These are phyloP conservation scores for Pseudochirops cupreus DNA, from an alignment of 2,797 vertebrate species.

Conservation along the genomic window DNA sequence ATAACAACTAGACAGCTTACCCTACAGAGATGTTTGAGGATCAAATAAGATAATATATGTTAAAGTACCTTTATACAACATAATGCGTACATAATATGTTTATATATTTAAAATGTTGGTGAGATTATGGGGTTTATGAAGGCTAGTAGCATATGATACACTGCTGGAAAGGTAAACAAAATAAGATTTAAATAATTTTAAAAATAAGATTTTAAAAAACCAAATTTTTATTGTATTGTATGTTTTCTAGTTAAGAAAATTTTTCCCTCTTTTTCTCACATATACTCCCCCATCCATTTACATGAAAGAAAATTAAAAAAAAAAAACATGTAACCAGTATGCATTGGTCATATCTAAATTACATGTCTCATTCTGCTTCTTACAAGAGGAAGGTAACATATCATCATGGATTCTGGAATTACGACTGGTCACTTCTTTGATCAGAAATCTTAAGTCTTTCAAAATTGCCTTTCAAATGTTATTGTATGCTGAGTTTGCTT, in stretches of 20 bases:
- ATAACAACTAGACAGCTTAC: not conserved
- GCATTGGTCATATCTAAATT: not conserved
- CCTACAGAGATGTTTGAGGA: not conserved
- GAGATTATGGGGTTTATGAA: not conserved
- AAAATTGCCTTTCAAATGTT: not conserved
- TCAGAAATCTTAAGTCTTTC: not conserved
- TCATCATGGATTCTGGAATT: not conserved
- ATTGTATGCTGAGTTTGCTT: not conserved
- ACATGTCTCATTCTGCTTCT: not conserved
- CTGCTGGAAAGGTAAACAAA: not conserved
- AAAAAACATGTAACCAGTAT: not conserved
- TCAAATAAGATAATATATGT: not conserved
- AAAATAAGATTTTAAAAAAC: not conserved
- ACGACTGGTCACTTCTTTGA: not conserved
- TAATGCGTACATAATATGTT: not conserved
- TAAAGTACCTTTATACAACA: not conserved
- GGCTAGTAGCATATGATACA: not conserved
- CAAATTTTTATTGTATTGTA: not conserved
- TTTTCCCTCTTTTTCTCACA: not conserved
- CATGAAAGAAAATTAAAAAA: not conserved
- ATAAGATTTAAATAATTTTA: not conserved
- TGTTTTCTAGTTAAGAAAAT: not conserved
- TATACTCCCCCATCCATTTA: not conserved
- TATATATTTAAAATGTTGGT: not conserved
- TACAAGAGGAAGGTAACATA: not conserved